Conservation (phyloP, 2,797 vertebrate genomes). For the Onychomys arenicola region DNA sequence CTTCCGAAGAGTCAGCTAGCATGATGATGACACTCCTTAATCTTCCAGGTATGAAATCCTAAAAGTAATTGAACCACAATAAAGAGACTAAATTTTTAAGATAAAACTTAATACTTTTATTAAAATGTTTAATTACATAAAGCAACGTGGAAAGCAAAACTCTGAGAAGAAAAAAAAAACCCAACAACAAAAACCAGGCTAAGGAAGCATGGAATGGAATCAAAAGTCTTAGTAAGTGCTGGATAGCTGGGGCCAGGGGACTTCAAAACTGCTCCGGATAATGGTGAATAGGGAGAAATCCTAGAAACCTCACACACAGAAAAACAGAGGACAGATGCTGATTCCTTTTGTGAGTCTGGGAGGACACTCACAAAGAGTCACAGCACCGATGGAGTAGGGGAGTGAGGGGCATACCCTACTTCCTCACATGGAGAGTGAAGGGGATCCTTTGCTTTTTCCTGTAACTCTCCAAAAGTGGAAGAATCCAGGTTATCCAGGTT, state of each 20-base stretch:
- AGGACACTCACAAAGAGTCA: background rate
- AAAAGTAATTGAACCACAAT: background rate
- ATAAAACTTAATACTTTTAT: constrained; percentile 49
- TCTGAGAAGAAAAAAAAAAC: background rate
- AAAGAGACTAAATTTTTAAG: background rate
- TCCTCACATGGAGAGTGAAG: background rate
- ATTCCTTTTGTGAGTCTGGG: background rate
- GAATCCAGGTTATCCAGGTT: background rate
- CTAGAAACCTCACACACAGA: background rate
- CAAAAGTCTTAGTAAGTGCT: background rate
- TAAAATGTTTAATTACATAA: constrained; percentile 40
- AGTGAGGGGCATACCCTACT: background rate
- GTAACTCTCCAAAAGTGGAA: background rate
- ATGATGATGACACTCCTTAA: constrained; percentile 27
- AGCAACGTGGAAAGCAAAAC: constrained; percentile 47
- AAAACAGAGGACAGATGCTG: rapidly evolving
- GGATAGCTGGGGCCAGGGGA: background rate
- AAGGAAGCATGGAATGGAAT: background rate
- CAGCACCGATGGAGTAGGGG: background rate
- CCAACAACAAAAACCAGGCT: background rate
- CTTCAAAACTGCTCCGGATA: background rate
- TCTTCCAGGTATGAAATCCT: background rate
- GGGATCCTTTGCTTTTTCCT: background rate
- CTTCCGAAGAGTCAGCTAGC: background rate
- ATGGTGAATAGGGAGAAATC: background rate